Percentiles rank a stretch among this genome's conserved stretches.
Evolutionary conservation across 2,888 invertebrate genomes (phyloP).

Genomic region (Strigamia transsilvanica): DNA sequence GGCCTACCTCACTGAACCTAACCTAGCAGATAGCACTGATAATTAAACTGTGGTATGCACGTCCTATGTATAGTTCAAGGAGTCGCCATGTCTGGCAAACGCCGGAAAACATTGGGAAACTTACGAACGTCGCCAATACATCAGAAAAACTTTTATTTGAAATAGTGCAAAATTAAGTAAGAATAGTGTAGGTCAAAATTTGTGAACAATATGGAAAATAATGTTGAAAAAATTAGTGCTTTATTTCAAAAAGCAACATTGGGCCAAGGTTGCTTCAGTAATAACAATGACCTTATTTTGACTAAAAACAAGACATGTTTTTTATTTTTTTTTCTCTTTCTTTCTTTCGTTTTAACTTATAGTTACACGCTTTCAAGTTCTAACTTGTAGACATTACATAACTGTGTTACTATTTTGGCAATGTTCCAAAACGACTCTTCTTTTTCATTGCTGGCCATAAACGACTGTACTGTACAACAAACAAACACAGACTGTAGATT

Average conservation of each 20-base stretch:
- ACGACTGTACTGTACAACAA: constrained; percentile 30
- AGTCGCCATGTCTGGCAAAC: no score
- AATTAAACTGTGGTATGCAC: no score
- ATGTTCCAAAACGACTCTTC: neutral
- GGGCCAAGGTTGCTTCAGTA: neutral
- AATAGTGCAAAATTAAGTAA: no score
- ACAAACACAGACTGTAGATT: constrained; percentile 26
- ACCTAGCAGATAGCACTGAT: no score
- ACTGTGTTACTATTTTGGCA: neutral
- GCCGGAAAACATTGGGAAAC: no score
- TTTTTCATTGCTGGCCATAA: constrained; percentile 18
- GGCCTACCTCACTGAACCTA: no score
- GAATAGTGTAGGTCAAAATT: no score
- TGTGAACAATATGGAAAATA: neutral
- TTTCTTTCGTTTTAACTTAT: neutral
- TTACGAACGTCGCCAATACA: no score
- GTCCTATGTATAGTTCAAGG: no score
- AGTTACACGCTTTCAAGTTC: constrained; percentile 20
- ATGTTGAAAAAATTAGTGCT: neutral
- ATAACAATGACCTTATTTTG: neutral
- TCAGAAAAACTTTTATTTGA: no score
- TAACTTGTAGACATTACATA: constrained; percentile 1
- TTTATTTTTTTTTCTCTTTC: neutral
- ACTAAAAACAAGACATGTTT: neutral
- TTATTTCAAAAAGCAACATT: constrained; percentile 2